Evolutionary conservation across 1,140 invertebrate species (phyloP), one percentile per base, ranked within the genome.

Genomic region (Helicoverpa zea): DNA sequence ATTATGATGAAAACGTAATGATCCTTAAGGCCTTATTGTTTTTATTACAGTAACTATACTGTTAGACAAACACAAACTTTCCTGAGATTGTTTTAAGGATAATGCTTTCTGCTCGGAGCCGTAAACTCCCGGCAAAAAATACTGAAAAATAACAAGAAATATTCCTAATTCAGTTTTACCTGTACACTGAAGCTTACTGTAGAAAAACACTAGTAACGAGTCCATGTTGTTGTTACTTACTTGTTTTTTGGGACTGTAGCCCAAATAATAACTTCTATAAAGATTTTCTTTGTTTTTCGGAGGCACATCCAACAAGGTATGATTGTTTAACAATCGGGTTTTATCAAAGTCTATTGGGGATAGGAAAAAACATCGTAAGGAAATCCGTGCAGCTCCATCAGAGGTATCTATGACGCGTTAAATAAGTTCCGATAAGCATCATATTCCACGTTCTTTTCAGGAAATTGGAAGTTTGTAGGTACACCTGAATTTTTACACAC

Each of bases 291-390:
- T 78, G 74, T 81, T 81, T 81, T 77, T 61, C n/a, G 30, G n/a
- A 43, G 64, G 12, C 13, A 81, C n/a, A 13, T 63, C 43, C 56
- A 64, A 54, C 14, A 5, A 51, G 80, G 54, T 61, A 23, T 2
- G 23, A 23, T 43, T 7, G 35, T 43, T 43, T 1, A 43, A 7
- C 16, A 13, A 61, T 81, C 70, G 63, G 61, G 51, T 77, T 70
- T 52, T 63, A 77, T 54, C 47, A 16, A 29, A 77, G 54, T 13
- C 49, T n/a, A 29, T 23, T 35, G 23, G 14, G 30, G 47, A 23
- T 61, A 70, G 81, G 81, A 82, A 82, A 82, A 82, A 82, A 79
- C 81, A 82, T 74, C 56, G 51, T 82, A 75, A 82, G 81, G 76
- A 79, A 68, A 75, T 82, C 81, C 81, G 81, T 18, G 35, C 47